Percentiles rank a stretch among this genome's conserved stretches.
These are phyloP conservation scores for Synanthedon tipuliformis DNA, from an alignment of 2,888 invertebrate genomes.

Conservation along the genomic window DNA sequence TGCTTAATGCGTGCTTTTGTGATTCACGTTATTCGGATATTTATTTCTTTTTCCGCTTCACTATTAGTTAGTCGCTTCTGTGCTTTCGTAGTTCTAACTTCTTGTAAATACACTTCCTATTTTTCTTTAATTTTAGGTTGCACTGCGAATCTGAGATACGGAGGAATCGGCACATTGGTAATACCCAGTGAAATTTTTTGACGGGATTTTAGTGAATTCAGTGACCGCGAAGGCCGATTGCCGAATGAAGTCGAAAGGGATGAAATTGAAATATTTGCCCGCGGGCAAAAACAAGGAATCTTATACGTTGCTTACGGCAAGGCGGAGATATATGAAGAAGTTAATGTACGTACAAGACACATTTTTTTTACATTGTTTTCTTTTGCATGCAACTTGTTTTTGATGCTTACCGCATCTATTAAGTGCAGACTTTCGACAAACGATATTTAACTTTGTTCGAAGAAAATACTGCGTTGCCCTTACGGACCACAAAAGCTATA, in stretches of 20 bases:
- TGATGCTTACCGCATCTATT: no score
- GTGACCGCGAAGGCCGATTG: slow-evolving; percentile 19
- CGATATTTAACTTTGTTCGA: no score
- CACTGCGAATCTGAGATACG: slow-evolving; percentile 8
- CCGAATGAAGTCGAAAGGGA: slow-evolving; percentile 65
- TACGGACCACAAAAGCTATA: no score
- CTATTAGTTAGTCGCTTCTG: slow-evolving; percentile 10
- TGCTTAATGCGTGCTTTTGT: neutral
- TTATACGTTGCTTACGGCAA: slow-evolving; percentile 71
- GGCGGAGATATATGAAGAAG: slow-evolving; percentile 76
- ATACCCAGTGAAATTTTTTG: neutral
- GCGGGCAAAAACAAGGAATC: slow-evolving; percentile 70
- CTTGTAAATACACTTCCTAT: slow-evolving; percentile 46
- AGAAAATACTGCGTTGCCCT: no score
- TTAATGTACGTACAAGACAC: slow-evolving; percentile 67
- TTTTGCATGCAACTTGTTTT: slow-evolving; percentile 5
- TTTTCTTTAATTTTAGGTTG: slow-evolving; percentile 46
- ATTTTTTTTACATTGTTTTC: slow-evolving; percentile 5
- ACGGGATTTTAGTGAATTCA: neutral
- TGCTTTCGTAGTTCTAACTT: slow-evolving; percentile 11
- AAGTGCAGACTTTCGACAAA: no score
- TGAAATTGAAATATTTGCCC: slow-evolving; percentile 74
- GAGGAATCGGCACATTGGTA: neutral
- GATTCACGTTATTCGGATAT: neutral
- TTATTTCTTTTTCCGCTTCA: neutral